Conservation (phyloP, 2,113 vertebrate species). For the Salvelinus alpinus region DNA sequence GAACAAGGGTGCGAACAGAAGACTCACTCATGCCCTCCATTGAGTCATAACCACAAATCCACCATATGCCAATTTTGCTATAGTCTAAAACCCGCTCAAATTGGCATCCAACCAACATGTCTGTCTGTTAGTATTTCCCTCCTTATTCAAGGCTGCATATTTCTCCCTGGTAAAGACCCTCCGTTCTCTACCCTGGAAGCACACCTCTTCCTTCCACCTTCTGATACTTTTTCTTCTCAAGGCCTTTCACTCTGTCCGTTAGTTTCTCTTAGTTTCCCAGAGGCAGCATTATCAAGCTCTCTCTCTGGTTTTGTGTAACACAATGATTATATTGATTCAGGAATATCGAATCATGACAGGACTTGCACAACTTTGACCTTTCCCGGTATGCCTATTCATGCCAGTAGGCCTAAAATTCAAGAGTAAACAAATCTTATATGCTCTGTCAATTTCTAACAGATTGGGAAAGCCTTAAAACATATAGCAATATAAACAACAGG, state of each 20-base stretch:
- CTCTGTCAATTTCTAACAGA: not conserved
- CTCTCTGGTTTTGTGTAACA: not conserved
- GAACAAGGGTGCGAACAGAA: slow-evolving; percentile 15
- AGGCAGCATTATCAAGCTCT: not conserved
- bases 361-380: not conserved
- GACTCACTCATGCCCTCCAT: slow-evolving; percentile 9
- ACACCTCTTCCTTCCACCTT: slow-evolving; percentile 2
- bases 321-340: not conserved
- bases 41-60: not conserved
- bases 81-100: slow-evolving; percentile 9
- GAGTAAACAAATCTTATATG: not conserved
- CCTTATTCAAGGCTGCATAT: slow-evolving; percentile 7
- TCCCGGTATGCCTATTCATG: not conserved
- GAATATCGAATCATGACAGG: not conserved
- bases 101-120: slow-evolving; percentile 5
- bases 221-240: not conserved
- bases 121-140: not conserved
- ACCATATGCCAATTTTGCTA: slow-evolving; percentile 8
- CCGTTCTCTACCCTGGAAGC: slow-evolving; percentile 8
- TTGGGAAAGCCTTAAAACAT: not conserved
- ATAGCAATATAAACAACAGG: not conserved
- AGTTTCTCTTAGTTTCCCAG: not conserved
- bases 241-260: not conserved
- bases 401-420: not conserved
- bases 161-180: slow-evolving; percentile 1